Evolutionary conservation across 2,888 invertebrate genomes (phyloP), one percentile per base, ranked within the genome.

Genomic region (Thera britannica): DNA sequence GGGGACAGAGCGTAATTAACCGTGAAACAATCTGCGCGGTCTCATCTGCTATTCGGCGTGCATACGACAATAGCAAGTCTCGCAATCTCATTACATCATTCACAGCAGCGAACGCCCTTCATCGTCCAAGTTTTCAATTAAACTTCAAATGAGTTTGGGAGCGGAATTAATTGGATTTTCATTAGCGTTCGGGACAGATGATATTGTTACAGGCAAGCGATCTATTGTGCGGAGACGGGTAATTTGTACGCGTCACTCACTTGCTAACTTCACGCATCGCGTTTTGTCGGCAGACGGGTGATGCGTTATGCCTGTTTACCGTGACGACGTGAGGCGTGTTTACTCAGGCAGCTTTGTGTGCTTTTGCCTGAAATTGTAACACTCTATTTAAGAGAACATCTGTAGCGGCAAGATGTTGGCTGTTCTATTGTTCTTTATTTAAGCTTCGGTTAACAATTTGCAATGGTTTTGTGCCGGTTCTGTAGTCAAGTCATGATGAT

Each of bases 141-240:
- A 93, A 93, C 90, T 93, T 92, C 87, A 83, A 92, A 92, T 91
- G 92, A 92, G 92, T 93, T 92, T 91, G 85, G 88, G 87, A 89
- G 84, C 86, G 79, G 85, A 90, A 92, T 93, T 93, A 93, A 93
- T 93, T 91, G 91, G 90, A 90, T 91, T 92, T 93, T 92, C 92
- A 93, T 92, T 92, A 93, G 90, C 87, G 90, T 87, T 90, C 85
- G 89, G 88, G 84, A 90, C 90, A 89, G 92, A 93, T 91, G 89
- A 92, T 90, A 92, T 89, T 91, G 91, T 91, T 89, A 87, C 89
- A 87, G 86, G 82, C 85, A 80, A 87, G 80, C 86, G 85, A 89
- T 89, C 90, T 70, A 70, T 70, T 72, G 72, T 73, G 66, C 58
- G 68, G 64, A 67, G 71, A 72, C 63, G 78, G 82, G 85, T 85